Base-by-base conservation (phyloP, 2,888 invertebrate genomes). In the Andrena flavipes region DNA sequence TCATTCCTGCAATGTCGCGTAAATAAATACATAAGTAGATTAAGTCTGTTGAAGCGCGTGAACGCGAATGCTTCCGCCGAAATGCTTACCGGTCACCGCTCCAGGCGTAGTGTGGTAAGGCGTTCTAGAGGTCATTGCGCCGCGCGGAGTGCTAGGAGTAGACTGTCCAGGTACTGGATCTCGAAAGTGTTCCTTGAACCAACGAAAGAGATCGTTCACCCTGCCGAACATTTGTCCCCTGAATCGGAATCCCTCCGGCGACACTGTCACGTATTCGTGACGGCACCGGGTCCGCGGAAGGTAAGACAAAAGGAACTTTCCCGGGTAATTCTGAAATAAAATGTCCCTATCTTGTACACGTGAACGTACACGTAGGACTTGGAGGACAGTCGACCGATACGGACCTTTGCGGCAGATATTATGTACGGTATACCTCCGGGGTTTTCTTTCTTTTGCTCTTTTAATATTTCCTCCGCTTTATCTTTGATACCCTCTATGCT, bases 181-280 rank as follows among this genome's bases (percentile, higher is more conserved):
- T 84, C 98, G 95, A 95, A 98, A 99, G 94, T 99, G 99, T 94
- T 98, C 98, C 93, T 99, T 99, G 94, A 99, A 99, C 99, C 99
- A 99, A 82, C 97, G 97, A 90, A 99, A 96, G 76, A 99, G 93
- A 13, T 96, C 95, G 62, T 96, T 96, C 1, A 99, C 95, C 0
- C 97, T 96, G 87, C 97, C 97, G 94, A 99, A 99, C 93, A 97
- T 96, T 91, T 98, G 97, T 84, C 97, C 97, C 29, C 99, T 95
- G 94, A 98, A 99, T 73, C 97, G 96, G 93, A 98, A 97, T 1
- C 99, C 99, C 87, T 99, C 98, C 0, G 99, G 98, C 3, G 97
- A 97, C 0, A 99, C 97, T 0, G 98, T 97, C 0, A 99, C 95
- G 93, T 97, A 99, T 94, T 99, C 99, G 94, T 99, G 99, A 0